A percentile compares a stretch with the other conserved stretches of the same genome.
Conservation (phyloP, 2,888 invertebrate genomes). For the Drosophila quinaria region DNA sequence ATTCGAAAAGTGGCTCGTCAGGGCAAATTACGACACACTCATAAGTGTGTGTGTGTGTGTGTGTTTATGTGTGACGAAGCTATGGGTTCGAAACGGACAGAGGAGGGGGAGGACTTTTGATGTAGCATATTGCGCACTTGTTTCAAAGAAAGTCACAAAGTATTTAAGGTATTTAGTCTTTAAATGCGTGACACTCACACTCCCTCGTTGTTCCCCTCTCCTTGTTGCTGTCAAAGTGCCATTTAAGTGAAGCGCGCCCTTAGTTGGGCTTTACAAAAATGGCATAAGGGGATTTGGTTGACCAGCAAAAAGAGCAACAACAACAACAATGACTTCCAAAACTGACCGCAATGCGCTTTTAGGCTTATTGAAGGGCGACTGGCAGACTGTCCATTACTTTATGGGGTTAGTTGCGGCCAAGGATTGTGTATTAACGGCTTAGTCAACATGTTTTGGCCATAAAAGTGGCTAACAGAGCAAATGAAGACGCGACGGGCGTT, state of each 20-base stretch:
- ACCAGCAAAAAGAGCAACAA: conserved; percentile 21
- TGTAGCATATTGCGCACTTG: conserved; percentile 28
- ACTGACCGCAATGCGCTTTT: conserved; percentile 70
- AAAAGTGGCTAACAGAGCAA: conserved; percentile 36
- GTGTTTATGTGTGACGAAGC: neutral
- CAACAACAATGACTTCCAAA: conserved; percentile 21
- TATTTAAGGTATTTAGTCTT: conserved; percentile 46
- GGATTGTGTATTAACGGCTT: conserved; percentile 52
- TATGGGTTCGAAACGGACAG: neutral
- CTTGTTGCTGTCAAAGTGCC: conserved; percentile 30
- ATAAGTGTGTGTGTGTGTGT: conserved; percentile 7
- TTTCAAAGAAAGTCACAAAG: conserved; percentile 49
- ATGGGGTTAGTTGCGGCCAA: conserved; percentile 31
- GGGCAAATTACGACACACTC: conserved; percentile 28
- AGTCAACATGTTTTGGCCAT: conserved; percentile 48
- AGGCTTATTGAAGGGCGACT: conserved; percentile 56
- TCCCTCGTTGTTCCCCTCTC: neutral
- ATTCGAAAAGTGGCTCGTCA: conserved; percentile 24
- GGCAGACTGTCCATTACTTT: conserved; percentile 18
- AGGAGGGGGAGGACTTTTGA: neutral
- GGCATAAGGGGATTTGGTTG: conserved; percentile 35
- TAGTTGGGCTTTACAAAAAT: conserved; percentile 32
- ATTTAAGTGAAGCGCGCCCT: conserved; percentile 46
- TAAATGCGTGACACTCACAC: conserved; percentile 37
- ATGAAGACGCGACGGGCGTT: conserved; percentile 15